phyloP scores from a whole-genome alignment of 2,888 invertebrate species.

The Ceriagrion tenellum region DNA sequence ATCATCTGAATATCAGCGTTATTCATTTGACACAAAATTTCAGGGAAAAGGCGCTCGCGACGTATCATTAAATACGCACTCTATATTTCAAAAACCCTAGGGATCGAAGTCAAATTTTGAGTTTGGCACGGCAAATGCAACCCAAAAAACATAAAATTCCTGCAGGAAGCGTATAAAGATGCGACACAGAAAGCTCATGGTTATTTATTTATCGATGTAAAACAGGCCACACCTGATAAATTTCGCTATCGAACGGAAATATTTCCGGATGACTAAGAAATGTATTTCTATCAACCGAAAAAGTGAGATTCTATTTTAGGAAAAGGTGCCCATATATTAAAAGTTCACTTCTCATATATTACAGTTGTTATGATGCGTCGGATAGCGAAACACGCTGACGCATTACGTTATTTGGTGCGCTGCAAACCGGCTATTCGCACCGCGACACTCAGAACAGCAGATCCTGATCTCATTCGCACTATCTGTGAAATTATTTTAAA shows the following conservation, averaged over 20 bases:
- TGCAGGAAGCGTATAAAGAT: neutral
- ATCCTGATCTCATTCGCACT: neutral
- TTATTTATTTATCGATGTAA: neutral
- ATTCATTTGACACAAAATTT: neutral
- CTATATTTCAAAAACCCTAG: neutral
- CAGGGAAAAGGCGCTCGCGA: neutral
- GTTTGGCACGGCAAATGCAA: neutral
- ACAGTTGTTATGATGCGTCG: neutral
- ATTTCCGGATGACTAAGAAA: too few relatives aligned
- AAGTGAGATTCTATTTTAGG: too few relatives aligned
- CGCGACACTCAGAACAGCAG: neutral
- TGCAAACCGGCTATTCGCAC: too few relatives aligned
- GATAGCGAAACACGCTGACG: neutral
- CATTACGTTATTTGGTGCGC: neutral
- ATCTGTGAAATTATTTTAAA: neutral
- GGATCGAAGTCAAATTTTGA: neutral
- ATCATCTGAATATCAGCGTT: neutral
- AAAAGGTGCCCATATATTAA: too few relatives aligned
- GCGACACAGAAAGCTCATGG: neutral
- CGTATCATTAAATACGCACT: neutral
- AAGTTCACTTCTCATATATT: neutral
- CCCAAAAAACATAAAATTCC: neutral
- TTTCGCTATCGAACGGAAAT: too few relatives aligned
- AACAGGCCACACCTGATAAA: neutral
- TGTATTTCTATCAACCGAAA: too few relatives aligned